Evolutionary conservation across 2,797 vertebrate genomes (phyloP).

Genomic region (Acanthiza pusilla): DNA sequence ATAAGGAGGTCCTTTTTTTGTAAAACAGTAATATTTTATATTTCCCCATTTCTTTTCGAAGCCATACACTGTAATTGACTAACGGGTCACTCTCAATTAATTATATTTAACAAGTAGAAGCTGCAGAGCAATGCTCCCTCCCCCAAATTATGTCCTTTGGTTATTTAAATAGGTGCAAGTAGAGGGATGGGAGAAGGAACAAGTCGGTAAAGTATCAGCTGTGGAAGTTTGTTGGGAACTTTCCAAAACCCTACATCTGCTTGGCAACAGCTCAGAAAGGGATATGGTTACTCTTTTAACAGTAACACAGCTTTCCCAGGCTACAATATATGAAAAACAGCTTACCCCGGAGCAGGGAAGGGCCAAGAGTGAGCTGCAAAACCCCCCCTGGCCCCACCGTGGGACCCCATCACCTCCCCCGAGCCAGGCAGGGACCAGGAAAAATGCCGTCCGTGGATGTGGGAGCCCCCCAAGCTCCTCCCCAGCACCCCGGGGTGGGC

Average conservation of each 20-base stretch:
- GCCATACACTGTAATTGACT: neutral
- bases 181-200: conserved; percentile 60
- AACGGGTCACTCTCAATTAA: conserved; percentile 34
- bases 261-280: conserved; percentile 78
- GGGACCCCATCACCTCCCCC: neutral
- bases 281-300: conserved; percentile 80
- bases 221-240: conserved; percentile 76
- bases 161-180: conserved; percentile 65
- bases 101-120: conserved; percentile 32
- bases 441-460: neutral
- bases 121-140: neutral
- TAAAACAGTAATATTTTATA: conserved; percentile 8
- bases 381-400: accelerated
- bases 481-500: neutral
- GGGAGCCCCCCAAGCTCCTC: neutral
- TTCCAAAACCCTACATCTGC: conserved; percentile 82
- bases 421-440: neutral
- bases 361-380: conserved; percentile 39
- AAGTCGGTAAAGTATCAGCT: conserved; percentile 70
- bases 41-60: neutral
- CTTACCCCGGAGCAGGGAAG: conserved; percentile 68
- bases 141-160: conserved; percentile 41
- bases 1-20: neutral
- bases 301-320: conserved; percentile 81
- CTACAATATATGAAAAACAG: conserved; percentile 77